Conservation (phyloP, 2,113 vertebrate genomes). For the Turnix velox region DNA sequence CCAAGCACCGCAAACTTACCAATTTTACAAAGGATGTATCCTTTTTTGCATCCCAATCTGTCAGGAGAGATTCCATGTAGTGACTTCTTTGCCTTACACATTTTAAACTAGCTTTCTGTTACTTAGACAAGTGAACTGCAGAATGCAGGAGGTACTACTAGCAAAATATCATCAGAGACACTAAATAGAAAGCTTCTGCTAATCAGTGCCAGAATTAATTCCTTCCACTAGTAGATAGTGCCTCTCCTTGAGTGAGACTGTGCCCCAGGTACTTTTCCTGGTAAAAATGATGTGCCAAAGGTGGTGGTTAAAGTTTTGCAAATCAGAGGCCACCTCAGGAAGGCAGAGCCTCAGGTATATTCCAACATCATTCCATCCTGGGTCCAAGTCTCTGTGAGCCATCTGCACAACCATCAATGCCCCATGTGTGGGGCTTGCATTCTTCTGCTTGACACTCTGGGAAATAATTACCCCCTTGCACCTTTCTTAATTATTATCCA, state of each 20-base stretch:
- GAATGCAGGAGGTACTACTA: background rate
- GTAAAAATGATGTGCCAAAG: background rate
- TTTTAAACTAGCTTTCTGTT: background rate
- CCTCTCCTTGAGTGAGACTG: background rate
- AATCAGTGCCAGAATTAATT: background rate
- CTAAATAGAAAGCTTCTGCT: background rate
- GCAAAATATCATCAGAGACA: background rate
- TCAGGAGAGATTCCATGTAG: background rate
- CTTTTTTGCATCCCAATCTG: background rate
- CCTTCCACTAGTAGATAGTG: background rate
- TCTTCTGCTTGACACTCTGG: background rate
- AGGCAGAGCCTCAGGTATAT: background rate
- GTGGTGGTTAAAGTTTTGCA: background rate
- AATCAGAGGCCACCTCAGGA: background rate
- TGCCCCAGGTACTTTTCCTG: background rate
- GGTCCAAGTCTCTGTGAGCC: accelerated
- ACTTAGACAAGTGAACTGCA: background rate
- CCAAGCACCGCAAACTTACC: background rate
- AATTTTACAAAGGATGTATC: background rate
- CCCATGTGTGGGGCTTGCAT: background rate
- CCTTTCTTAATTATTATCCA: background rate
- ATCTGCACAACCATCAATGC: background rate
- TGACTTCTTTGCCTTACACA: background rate
- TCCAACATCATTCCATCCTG: background rate
- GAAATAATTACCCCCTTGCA: background rate